Conservation (phyloP, 2,888 invertebrate genomes). For the Apamea crenata region DNA sequence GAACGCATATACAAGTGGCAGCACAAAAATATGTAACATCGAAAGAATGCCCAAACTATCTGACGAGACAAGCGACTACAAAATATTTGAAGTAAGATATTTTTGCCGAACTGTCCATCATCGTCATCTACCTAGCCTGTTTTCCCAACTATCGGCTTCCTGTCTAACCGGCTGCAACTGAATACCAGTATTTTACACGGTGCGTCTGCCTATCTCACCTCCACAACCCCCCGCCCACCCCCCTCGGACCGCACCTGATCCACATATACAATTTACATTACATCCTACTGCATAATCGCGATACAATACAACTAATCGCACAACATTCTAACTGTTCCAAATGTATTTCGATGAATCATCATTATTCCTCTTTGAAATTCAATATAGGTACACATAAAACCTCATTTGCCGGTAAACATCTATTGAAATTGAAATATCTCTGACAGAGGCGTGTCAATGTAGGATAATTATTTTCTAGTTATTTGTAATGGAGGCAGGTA, state of each 20-base stretch:
- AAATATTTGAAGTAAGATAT: not conserved
- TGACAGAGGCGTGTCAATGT: not conserved
- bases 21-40: not conserved
- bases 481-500: constrained; percentile 1
- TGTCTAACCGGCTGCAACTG: too few species aligned
- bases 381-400: constrained; percentile 14
- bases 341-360: constrained; percentile 1
- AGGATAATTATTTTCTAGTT: not conserved
- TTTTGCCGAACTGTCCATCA: not conserved
- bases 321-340: not conserved
- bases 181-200: too few species aligned
- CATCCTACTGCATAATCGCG: not conserved
- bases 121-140: too few species aligned
- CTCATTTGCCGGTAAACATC: constrained; percentile 17
- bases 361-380: constrained; percentile 26
- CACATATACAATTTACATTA: too few species aligned
- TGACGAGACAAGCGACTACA: not conserved
- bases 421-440: constrained; percentile 14
- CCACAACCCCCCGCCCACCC: too few species aligned
- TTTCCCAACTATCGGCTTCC: too few species aligned
- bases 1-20: not conserved
- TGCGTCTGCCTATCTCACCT: too few species aligned
- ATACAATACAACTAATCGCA: not conserved
- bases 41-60: not conserved
- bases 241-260: too few species aligned